Conservation (phyloP, 2,113 vertebrate species). For the Choloepus hoffmanni region DNA sequence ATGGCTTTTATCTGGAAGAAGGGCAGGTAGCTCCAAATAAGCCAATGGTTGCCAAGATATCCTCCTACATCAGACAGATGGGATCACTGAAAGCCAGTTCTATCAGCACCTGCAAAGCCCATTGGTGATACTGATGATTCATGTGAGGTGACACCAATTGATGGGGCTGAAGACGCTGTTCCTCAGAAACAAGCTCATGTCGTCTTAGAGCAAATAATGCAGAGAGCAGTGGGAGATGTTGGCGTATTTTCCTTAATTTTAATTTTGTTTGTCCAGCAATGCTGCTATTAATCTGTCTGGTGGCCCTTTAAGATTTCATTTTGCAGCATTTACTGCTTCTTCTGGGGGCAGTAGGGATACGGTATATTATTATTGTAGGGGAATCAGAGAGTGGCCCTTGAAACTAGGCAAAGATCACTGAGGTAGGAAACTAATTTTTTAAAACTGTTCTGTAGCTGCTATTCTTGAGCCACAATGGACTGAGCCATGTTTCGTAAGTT, state of each 20-base stretch:
- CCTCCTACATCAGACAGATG: not conserved
- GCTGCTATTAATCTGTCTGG: too few species aligned
- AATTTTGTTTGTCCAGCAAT: not conserved
- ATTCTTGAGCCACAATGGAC: not conserved
- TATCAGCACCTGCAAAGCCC: not conserved
- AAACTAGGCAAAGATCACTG: not conserved
- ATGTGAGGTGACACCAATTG: not conserved
- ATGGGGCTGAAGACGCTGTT: rapidly evolving
- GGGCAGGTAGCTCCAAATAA: not conserved
- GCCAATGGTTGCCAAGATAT: not conserved
- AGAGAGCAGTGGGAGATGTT: not conserved
- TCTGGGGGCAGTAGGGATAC: not conserved
- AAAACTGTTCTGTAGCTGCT: not conserved
- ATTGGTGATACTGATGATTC: not conserved
- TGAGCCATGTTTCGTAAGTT: not conserved
- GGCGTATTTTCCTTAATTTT: not conserved
- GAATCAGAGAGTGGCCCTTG: not conserved
- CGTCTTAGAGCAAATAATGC: not conserved
- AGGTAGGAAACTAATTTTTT: not conserved
- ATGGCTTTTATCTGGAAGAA: not conserved
- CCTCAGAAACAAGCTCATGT: not conserved
- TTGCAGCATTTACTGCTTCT: not conserved
- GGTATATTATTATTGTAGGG: too few species aligned
- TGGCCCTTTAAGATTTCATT: not conserved
- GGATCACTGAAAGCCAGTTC: not conserved